Percentiles rank a stretch among this genome's conserved stretches.
Conservation (phyloP, 2,113 vertebrate genomes). For the Scopus umbretta region DNA sequence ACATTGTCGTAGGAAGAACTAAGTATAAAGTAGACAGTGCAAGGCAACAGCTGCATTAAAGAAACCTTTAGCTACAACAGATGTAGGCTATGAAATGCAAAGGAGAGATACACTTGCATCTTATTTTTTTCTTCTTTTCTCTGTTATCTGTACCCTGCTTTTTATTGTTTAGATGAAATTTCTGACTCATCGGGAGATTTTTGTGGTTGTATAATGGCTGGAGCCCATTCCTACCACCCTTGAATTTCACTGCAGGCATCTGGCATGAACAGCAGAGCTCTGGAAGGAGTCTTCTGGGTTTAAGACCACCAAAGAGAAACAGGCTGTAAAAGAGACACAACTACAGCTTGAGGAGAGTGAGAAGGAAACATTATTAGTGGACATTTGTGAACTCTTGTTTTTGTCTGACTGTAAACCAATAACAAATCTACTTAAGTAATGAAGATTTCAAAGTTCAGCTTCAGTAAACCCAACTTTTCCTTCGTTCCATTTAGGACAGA, state of each 20-base stretch:
- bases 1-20: not conserved
- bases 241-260: constrained; percentile 58
- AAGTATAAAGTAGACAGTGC: not conserved
- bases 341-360: not conserved
- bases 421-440: not conserved
- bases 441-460: not conserved
- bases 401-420: not conserved
- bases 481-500: not conserved
- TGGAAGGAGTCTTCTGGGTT: constrained; percentile 28
- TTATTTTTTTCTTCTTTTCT: constrained; percentile 23
- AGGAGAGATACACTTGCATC: not conserved
- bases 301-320: constrained; percentile 62
- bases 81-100: constrained; percentile 32
- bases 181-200: constrained; percentile 60
- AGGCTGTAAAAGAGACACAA: constrained; percentile 21
- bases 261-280: constrained; percentile 38
- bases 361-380: constrained; percentile 18
- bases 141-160: constrained; percentile 48
- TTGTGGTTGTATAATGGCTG: constrained; percentile 52
- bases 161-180: constrained; percentile 60
- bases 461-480: not conserved
- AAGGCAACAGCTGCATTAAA: constrained; percentile 37
- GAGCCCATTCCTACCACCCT: constrained; percentile 56
- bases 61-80: constrained; percentile 49
- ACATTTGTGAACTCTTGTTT: not conserved